Percentiles rank a stretch among this genome's conserved stretches.
phyloP scores from a whole-genome alignment of 2,113 vertebrate species.

The Nesoenas mayeri region DNA sequence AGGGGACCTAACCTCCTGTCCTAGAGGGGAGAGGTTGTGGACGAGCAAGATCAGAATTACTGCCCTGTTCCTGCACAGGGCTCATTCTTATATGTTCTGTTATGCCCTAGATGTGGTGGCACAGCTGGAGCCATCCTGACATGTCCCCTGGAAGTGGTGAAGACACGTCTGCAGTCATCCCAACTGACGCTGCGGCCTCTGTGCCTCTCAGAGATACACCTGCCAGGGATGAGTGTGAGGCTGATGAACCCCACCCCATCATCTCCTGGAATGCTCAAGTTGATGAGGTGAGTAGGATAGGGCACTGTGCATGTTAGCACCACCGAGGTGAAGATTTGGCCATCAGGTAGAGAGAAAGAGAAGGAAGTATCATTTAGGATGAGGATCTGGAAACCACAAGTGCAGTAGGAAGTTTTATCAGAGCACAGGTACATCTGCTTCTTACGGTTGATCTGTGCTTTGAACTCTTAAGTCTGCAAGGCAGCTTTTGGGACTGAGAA shows the following conservation, averaged over 20 bases:
- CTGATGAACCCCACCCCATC: slow-evolving; percentile 16
- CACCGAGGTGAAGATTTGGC: background rate
- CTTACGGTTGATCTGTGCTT: background rate
- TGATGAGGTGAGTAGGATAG: slow-evolving; percentile 59
- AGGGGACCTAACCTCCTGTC: background rate
- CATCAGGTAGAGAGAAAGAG: background rate
- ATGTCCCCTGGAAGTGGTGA: slow-evolving; percentile 74
- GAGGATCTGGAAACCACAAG: background rate
- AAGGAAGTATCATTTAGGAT: background rate
- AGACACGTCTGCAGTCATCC: slow-evolving; percentile 71
- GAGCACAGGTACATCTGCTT: background rate
- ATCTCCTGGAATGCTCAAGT: slow-evolving; percentile 43
- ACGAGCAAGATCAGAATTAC: background rate
- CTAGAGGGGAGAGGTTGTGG: background rate
- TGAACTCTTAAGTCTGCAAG: background rate
- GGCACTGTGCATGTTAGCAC: background rate
- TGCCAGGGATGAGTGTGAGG: slow-evolving; percentile 44
- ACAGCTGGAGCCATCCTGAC: slow-evolving; percentile 72
- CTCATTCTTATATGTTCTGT: background rate
- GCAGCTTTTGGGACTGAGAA: background rate
- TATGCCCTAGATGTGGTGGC: slow-evolving; percentile 59
- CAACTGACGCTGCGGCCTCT: slow-evolving; percentile 37
- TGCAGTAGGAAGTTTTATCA: background rate
- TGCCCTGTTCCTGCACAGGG: background rate
- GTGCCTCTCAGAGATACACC: slow-evolving; percentile 46